Evolutionary conservation across 2,888 invertebrate genomes (phyloP), one percentile per base, ranked within the genome.

Genomic region (Galerucella nymphaeae): DNA sequence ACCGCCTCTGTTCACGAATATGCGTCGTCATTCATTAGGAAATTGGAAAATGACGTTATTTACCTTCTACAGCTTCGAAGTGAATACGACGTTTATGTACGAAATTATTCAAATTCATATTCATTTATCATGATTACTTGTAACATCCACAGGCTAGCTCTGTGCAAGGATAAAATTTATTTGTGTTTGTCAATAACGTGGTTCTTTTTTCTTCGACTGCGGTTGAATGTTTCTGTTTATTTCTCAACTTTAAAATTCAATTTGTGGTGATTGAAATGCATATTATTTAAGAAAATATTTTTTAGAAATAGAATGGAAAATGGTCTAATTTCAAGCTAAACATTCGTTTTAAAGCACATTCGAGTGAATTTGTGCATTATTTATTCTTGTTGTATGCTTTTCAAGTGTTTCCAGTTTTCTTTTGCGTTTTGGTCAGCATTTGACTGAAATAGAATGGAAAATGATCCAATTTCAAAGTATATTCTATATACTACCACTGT

Each of bases 31-130:
- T 67, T 57, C 42, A 48, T 67, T 59, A 67, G 41, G 59, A 38
- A 50, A 67, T 48, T 16, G 30, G 67, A 61, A 67, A 67, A 67
- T 59, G 66, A 66, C 58, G 66, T 66, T 66, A 66, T 66, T 66
- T 66, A 66, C 58, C 45, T 63, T 66, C 42, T 38, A 69, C 23
- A 62, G 38, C 68, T 16, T 6, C 53, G 30, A 38, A 30, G 67
- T 53, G 68, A 69, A 69, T 69, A 69, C 61, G 53, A 69, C 62
- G 62, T 53, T 30, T 62, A 41, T 64, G 64, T 64, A 65, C 70
- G 41, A 64, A 64, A 70, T 70, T 70, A 70, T 70, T 65, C 50
- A 70, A 70, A 70, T 65, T 66, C 65, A 65, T 66, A 66, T 65
- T 20, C 45, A 70, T 70, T 65, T 70, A 70, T 70, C 70, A 70